These are phyloP conservation scores for Philaethria dido DNA, from an alignment of 2,888 invertebrate species.

Conservation along the genomic window DNA sequence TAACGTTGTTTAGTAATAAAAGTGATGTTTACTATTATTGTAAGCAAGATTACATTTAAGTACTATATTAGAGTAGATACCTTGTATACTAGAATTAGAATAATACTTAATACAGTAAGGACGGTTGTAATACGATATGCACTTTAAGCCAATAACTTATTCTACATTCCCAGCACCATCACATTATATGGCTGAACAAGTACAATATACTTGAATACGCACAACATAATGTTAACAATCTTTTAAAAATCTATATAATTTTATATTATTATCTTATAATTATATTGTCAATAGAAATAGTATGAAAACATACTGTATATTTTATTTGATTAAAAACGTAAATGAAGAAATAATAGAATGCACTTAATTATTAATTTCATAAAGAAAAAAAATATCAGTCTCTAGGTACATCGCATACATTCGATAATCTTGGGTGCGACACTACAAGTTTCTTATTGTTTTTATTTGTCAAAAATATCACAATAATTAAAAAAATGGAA, in stretches of 20 bases:
- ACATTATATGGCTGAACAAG: constrained; percentile 25
- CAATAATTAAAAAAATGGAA: constrained; percentile 10
- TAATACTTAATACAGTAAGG: constrained; percentile 23
- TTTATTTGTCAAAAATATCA: constrained; percentile 15
- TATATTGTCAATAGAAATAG: constrained; percentile 7
- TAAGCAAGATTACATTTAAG: constrained; percentile 18
- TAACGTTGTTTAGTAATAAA: neutral
- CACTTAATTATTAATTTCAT: constrained; percentile 8
- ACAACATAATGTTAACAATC: constrained; percentile 10
- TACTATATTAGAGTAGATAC: constrained; percentile 14
- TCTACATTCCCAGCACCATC: constrained; percentile 25
- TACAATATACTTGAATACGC: constrained; percentile 16
- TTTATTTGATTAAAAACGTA: neutral
- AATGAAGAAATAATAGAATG: constrained; percentile 9
- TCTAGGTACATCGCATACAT: constrained; percentile 7
- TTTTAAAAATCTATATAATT: constrained; percentile 13
- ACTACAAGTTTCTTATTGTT: neutral
- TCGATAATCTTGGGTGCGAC: neutral
- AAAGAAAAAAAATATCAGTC: constrained; percentile 18
- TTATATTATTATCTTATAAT: constrained; percentile 1
- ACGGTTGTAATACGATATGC: constrained; percentile 35
- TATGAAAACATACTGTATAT: constrained; percentile 14
- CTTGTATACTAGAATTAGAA: constrained; percentile 1
- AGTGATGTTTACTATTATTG: constrained; percentile 3
- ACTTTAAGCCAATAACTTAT: constrained; percentile 28